Evolutionary conservation across 92 coral and sea anemone genomes (phyloP).

Genomic region (Epizoanthus ramosus): DNA sequence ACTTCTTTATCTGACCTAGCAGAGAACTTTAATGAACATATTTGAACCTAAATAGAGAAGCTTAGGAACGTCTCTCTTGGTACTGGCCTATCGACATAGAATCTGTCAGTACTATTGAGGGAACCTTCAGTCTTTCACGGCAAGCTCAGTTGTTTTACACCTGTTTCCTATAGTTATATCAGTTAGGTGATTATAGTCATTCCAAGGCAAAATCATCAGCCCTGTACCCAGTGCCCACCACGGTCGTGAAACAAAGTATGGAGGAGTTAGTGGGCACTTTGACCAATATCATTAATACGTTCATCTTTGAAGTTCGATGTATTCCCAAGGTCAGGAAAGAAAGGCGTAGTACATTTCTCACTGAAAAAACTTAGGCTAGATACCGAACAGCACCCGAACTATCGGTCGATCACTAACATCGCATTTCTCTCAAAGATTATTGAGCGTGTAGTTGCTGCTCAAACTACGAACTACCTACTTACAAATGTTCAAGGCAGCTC

Average conservation of each 20-base stretch:
- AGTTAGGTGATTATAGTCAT: neutral
- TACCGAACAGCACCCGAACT: too few species aligned
- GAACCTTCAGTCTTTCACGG: neutral
- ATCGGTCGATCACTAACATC: too few species aligned
- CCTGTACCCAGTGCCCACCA: conserved; percentile 43
- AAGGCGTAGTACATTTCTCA: too few species aligned
- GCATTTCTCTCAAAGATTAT: too few species aligned
- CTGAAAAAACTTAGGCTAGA: too few species aligned
- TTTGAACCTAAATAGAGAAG: neutral
- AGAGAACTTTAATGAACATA: neutral
- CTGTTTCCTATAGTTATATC: neutral
- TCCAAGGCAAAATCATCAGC: conserved; percentile 39
- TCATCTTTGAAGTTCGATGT: too few species aligned
- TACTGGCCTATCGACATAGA: neutral
- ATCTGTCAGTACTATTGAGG: neutral
- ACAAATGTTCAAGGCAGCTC: too few species aligned
- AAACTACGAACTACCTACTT: too few species aligned
- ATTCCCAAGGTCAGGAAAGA: too few species aligned
- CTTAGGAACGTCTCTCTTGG: neutral
- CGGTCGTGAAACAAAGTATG: conserved; percentile 15
- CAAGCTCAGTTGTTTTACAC: neutral
- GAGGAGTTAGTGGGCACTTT: neutral
- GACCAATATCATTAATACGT: too few species aligned
- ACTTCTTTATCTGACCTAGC: neutral
- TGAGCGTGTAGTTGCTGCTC: too few species aligned